Evolutionary conservation across 2,113 vertebrate genomes (phyloP).

Genomic region (Microtus oregoni): DNA sequence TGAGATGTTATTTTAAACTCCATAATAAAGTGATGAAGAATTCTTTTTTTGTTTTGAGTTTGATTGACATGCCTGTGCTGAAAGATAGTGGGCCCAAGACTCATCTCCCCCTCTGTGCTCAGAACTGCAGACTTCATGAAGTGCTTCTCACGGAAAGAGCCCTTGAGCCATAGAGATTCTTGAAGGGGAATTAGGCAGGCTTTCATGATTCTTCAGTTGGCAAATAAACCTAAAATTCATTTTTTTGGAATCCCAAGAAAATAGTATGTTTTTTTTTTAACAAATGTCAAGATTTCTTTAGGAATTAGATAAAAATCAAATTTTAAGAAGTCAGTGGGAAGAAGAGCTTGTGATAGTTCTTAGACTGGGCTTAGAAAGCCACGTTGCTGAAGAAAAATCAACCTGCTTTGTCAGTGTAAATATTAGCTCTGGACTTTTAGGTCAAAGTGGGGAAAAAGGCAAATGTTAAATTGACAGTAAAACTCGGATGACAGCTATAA

Average conservation of each 20-base stretch:
- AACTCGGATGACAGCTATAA: neutral
- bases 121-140: slow-evolving; percentile 7
- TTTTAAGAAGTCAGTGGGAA: neutral
- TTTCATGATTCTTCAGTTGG: neutral
- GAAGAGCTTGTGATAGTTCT: neutral
- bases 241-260: slow-evolving; percentile 12
- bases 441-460: neutral
- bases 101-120: neutral
- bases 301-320: slow-evolving; percentile 47
- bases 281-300: slow-evolving; percentile 43
- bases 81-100: neutral
- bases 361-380: neutral
- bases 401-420: neutral
- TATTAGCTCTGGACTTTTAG: neutral
- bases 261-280: slow-evolving; percentile 56
- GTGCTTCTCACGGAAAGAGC: neutral
- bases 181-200: neutral
- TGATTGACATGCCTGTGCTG: slow-evolving; percentile 21
- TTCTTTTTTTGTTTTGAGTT: slow-evolving; percentile 56
- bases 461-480: slow-evolving; percentile 45
- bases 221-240: slow-evolving; percentile 56
- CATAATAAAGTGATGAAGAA: slow-evolving; percentile 18
- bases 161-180: neutral
- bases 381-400: slow-evolving; percentile 13
- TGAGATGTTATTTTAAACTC: slow-evolving; percentile 3